These are phyloP conservation scores for Nesospiza acunhae DNA, from an alignment of 2,113 vertebrate species.

Conservation along the genomic window DNA sequence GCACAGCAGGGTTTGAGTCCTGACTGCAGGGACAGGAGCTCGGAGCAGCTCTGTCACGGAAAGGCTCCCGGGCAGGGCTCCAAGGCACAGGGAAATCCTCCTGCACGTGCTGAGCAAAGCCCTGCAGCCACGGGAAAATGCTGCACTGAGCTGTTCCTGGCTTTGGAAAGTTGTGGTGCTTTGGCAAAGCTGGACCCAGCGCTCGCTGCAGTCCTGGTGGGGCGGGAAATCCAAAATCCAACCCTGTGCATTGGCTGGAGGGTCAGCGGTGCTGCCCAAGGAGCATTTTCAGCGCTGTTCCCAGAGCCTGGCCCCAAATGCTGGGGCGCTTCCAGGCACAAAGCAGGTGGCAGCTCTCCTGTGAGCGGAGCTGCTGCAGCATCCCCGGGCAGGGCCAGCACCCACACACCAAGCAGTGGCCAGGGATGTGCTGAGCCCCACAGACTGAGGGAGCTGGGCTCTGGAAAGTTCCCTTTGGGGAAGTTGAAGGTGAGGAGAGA, in stretches of 20 bases:
- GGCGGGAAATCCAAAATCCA: not conserved
- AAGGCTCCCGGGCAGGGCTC: not conserved
- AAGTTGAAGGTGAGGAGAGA: not conserved
- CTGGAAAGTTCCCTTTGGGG: not conserved
- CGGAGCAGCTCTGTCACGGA: not conserved
- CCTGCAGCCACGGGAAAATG: accelerated
- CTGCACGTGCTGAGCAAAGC: not conserved
- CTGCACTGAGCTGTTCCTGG: accelerated
- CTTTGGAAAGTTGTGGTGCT: accelerated
- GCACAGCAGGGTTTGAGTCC: not conserved
- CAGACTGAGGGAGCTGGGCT: not conserved
- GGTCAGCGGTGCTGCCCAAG: accelerated
- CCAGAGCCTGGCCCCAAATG: not conserved
- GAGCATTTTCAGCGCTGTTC: accelerated
- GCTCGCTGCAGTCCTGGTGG: accelerated
- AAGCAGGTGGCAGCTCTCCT: accelerated
- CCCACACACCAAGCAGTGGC: accelerated
- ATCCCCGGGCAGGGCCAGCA: not conserved
- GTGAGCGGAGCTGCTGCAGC: accelerated
- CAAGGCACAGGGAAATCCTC: not conserved
- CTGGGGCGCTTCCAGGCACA: accelerated
- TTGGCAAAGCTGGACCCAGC: accelerated
- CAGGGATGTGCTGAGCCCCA: accelerated
- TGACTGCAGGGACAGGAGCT: not conserved
- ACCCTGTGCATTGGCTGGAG: accelerated